Percentiles rank a stretch among this genome's conserved stretches.
Conservation (phyloP, 2,113 vertebrate genomes). For the Albula glossodonta region DNA sequence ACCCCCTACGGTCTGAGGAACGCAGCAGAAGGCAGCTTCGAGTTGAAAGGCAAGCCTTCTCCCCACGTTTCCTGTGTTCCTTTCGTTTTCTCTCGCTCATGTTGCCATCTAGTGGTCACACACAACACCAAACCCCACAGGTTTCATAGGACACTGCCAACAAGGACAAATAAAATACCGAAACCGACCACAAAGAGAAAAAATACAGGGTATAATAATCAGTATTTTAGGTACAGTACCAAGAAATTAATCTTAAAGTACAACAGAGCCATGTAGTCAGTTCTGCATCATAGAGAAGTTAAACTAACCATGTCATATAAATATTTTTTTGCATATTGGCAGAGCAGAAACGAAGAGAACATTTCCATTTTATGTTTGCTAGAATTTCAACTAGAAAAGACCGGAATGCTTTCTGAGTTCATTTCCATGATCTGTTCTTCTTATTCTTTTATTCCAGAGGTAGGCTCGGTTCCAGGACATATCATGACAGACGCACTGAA, state of each 20-base stretch:
- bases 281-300: background rate
- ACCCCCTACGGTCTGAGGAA: background rate
- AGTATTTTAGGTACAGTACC: background rate
- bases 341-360: background rate
- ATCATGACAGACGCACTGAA: background rate
- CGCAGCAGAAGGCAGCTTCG: background rate
- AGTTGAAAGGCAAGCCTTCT: background rate
- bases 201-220: background rate
- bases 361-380: background rate
- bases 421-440: background rate
- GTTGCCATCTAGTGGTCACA: slow-evolving; percentile 22
- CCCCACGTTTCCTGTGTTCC: background rate
- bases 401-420: background rate
- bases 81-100: slow-evolving; percentile 5
- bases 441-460: background rate
- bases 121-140: background rate
- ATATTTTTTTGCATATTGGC: background rate
- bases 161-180: background rate
- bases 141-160: background rate
- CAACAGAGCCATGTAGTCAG: background rate
- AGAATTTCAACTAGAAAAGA: too few species aligned
- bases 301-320: background rate
- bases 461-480: background rate
- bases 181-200: background rate
- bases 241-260: background rate